Conservation (phyloP, 2,888 invertebrate species). For the Notocelia uddmanniana region DNA sequence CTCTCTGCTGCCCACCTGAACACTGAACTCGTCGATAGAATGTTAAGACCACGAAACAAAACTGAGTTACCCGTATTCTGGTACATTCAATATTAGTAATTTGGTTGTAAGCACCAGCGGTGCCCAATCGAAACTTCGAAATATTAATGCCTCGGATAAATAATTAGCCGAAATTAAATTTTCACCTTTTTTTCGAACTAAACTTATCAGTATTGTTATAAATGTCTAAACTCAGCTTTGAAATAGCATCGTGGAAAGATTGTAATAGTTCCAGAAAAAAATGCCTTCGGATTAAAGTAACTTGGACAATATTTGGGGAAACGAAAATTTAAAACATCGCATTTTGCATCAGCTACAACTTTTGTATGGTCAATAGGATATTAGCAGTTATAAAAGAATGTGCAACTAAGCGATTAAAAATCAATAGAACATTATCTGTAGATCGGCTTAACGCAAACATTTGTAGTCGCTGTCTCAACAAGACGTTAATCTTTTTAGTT, state of each 20-base stretch:
- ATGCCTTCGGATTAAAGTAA: too few relatives aligned
- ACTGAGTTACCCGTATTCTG: not conserved
- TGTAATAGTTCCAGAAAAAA: too few relatives aligned
- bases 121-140: too few relatives aligned
- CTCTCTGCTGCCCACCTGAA: slow-evolving; percentile 4
- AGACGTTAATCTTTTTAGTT: slow-evolving; percentile 24
- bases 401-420: slow-evolving; percentile 23
- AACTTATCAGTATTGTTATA: too few relatives aligned
- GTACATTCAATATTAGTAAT: too few relatives aligned
- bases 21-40: not conserved
- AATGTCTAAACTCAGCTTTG: too few relatives aligned
- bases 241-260: too few relatives aligned
- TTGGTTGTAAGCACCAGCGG: not conserved
- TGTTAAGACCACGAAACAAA: not conserved
- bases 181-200: too few relatives aligned
- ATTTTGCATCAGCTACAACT: not conserved
- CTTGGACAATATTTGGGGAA: too few relatives aligned
- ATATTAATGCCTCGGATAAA: too few relatives aligned
- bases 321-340: too few relatives aligned
- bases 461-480: slow-evolving; percentile 15
- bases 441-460: slow-evolving; percentile 25
- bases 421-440: slow-evolving; percentile 27
- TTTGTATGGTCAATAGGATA: not conserved
- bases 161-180: too few relatives aligned
- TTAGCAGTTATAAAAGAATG: slow-evolving; percentile 6